Conservation (phyloP, 1,140 invertebrate species). For the Drosophila leontia region DNA sequence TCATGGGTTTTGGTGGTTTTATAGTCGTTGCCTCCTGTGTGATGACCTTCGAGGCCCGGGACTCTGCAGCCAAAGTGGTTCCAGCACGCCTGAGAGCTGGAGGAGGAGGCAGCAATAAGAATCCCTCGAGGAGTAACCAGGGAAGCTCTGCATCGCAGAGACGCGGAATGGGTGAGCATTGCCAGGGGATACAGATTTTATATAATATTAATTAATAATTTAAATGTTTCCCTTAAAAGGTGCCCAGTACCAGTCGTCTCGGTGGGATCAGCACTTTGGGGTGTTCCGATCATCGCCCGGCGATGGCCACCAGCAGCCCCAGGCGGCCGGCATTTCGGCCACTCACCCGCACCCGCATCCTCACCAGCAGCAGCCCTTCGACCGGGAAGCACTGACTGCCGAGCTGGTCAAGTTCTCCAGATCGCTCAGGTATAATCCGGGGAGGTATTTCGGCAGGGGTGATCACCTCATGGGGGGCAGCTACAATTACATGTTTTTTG, state of each 20-base stretch:
- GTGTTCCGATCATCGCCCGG: slow-evolving; percentile 87
- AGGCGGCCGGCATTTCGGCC: slow-evolving; percentile 24
- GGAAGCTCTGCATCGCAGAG: slow-evolving; percentile 76
- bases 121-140: slow-evolving; percentile 81
- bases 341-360: slow-evolving; percentile 22
- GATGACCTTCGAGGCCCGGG: slow-evolving; percentile 96
- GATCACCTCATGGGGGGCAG: slow-evolving; percentile 23
- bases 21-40: slow-evolving; percentile 97
- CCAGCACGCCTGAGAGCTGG: slow-evolving; percentile 89
- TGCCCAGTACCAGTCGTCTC: slow-evolving; percentile 85
- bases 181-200: not conserved
- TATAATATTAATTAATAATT: not conserved
- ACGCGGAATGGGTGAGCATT: slow-evolving; percentile 84
- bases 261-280: slow-evolving; percentile 88
- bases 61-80: slow-evolving; percentile 94
- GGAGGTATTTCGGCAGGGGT: not conserved
- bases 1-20: slow-evolving; percentile 97
- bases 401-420: slow-evolving; percentile 90
- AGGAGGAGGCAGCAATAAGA: slow-evolving; percentile 84
- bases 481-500: not conserved
- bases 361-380: slow-evolving; percentile 76
- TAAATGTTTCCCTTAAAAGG: slow-evolving; percentile 31
- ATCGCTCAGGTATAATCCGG: slow-evolving; percentile 85
- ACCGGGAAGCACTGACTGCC: slow-evolving; percentile 88
- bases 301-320: slow-evolving; percentile 72